phyloP scores from a whole-genome alignment of 2,888 invertebrate species.

The Scaptomyza reducta region DNA sequence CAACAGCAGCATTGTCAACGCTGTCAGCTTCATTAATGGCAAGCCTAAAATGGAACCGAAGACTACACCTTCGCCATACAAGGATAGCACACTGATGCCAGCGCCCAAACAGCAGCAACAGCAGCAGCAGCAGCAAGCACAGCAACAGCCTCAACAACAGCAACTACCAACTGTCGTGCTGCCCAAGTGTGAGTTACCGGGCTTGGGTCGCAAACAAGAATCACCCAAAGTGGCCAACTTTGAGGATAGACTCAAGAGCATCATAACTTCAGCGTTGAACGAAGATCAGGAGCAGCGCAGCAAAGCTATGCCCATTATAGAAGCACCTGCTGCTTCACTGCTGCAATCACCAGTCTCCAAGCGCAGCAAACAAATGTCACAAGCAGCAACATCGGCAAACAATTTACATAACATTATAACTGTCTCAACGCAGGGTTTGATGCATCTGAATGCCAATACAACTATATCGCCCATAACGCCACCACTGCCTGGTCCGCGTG shows the following conservation, averaged over 20 bases:
- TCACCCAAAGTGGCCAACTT: conserved; percentile 94
- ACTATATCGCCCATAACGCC: conserved; percentile 84
- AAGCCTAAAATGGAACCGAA: conserved; percentile 45
- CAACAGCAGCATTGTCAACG: background rate
- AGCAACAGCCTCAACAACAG: conserved; percentile 46
- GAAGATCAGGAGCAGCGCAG: conserved; percentile 89
- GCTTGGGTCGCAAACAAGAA: conserved; percentile 84
- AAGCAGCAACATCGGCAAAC: conserved; percentile 53
- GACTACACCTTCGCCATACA: conserved; percentile 46
- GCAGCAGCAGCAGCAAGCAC: conserved; percentile 46
- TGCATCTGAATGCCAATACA: conserved; percentile 83
- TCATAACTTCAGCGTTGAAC: conserved; percentile 93
- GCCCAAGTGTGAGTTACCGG: conserved; percentile 79
- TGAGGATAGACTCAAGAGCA: conserved; percentile 94
- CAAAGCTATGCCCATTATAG: conserved; percentile 64
- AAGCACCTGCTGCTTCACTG: conserved; percentile 36
- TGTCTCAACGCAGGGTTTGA: conserved; percentile 82
- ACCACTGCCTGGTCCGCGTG: conserved; percentile 67
- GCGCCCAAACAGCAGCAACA: conserved; percentile 76
- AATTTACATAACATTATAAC: conserved; percentile 82
- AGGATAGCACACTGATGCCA: conserved; percentile 83
- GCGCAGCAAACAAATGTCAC: conserved; percentile 73
- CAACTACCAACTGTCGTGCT: conserved; percentile 46
- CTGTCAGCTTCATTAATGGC: conserved; percentile 37
- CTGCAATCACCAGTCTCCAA: conserved; percentile 72